Conservation (phyloP, 92 coral and sea anemone species). For the Plumapathes pennacea region DNA sequence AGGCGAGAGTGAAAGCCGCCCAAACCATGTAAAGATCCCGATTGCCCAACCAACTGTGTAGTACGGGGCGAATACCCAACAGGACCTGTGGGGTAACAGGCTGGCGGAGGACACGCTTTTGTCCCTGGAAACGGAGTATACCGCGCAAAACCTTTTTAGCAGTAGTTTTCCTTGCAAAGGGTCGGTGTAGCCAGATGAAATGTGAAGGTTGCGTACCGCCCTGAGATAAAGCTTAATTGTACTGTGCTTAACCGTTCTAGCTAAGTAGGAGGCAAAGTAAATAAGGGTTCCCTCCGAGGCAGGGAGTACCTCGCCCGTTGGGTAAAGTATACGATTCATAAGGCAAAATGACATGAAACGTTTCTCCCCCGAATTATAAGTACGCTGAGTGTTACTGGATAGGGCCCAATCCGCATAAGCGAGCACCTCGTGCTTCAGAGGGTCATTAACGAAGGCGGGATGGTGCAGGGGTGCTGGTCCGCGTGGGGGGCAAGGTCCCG, state of each 20-base stretch:
- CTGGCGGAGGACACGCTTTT: neutral
- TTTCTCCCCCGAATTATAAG: neutral
- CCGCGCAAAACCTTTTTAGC: conserved; percentile 9
- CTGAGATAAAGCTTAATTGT: conserved; percentile 14
- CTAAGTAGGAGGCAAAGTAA: conserved; percentile 7
- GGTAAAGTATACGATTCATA: neutral
- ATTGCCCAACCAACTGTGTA: neutral
- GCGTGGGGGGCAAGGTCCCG: conserved; percentile 29
- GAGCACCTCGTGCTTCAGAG: conserved; percentile 8
- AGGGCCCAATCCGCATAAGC: conserved; percentile 1
- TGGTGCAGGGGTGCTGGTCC: conserved; percentile 12
- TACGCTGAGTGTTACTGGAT: neutral
- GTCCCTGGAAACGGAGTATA: conserved; percentile 16
- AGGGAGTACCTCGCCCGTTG: conserved; percentile 7
- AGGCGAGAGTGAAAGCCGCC: conserved; percentile 18
- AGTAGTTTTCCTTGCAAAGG: conserved; percentile 1
- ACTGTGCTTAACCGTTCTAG: neutral
- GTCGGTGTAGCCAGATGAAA: conserved; percentile 5
- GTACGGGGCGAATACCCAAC: neutral
- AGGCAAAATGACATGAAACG: conserved; percentile 5
- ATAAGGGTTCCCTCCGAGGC: conserved; percentile 5
- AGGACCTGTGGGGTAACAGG: conserved; percentile 1
- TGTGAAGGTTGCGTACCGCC: conserved; percentile 6
- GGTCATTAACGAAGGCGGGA: conserved; percentile 17
- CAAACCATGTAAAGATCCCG: conserved; percentile 8